These are phyloP conservation scores for Panopea generosa DNA, from an alignment of 2,888 invertebrate species.

Conservation along the genomic window DNA sequence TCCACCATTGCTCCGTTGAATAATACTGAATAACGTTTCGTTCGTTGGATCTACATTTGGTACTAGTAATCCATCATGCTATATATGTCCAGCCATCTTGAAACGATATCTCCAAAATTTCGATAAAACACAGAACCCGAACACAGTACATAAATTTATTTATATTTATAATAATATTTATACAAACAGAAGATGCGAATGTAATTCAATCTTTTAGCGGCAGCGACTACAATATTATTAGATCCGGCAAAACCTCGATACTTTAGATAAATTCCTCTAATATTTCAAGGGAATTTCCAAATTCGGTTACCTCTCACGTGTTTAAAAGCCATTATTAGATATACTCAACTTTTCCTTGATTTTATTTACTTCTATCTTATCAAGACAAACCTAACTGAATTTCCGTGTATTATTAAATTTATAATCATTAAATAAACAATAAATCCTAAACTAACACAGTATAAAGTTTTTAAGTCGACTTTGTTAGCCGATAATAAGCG, in stretches of 20 bases:
- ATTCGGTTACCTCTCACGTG: slow-evolving; percentile 49
- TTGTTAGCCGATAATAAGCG: slow-evolving; percentile 42
- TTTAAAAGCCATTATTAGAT: slow-evolving; percentile 55
- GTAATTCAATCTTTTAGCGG: slow-evolving; percentile 36
- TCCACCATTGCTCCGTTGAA: too few species aligned
- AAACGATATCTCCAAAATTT: too few species aligned
- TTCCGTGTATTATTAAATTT: slow-evolving; percentile 53
- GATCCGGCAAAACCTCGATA: slow-evolving; percentile 27
- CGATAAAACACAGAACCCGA: too few species aligned
- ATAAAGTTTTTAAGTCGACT: slow-evolving; percentile 41
- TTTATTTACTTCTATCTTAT: slow-evolving; percentile 59
- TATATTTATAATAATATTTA: slow-evolving; percentile 22
- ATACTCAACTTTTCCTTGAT: slow-evolving; percentile 48
- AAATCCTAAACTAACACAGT: slow-evolving; percentile 30
- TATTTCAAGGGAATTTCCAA: slow-evolving; percentile 60
- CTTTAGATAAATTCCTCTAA: slow-evolving; percentile 53
- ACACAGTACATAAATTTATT: too few species aligned
- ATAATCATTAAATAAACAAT: slow-evolving; percentile 50
- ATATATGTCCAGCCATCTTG: too few species aligned
- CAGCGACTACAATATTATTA: slow-evolving; percentile 31
- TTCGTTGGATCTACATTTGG: too few species aligned
- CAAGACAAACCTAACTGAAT: slow-evolving; percentile 51
- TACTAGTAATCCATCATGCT: too few species aligned
- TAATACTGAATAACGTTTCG: too few species aligned
- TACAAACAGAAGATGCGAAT: slow-evolving; percentile 27